Conservation (phyloP, 2,888 invertebrate species). For the Ormyrus labotus region DNA sequence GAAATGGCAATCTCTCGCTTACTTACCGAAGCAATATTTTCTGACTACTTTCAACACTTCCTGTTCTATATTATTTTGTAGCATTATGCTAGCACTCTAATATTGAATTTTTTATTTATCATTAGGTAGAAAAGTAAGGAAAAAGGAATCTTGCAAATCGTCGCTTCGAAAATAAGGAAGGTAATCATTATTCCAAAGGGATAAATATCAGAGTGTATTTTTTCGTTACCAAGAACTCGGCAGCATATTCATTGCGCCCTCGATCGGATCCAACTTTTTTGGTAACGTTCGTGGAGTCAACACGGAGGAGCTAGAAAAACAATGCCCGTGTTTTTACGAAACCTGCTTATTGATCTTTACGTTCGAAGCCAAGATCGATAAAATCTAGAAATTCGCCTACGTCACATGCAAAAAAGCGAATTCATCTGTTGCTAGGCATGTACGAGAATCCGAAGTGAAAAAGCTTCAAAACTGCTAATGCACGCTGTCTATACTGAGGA, state of each 20-base stretch:
- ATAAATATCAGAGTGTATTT: conserved; percentile 42
- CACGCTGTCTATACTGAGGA: not conserved
- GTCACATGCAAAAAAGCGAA: not conserved
- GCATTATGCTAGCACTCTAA: not conserved
- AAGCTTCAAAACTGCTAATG: not conserved
- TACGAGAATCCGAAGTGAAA: too few relatives aligned
- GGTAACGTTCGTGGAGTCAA: conserved; percentile 68
- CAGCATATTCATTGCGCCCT: conserved; percentile 67
- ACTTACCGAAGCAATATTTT: conserved; percentile 13
- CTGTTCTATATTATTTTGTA: conserved; percentile 9
- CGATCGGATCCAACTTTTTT: conserved; percentile 71
- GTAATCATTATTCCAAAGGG: not conserved
- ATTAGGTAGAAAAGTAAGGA: not conserved
- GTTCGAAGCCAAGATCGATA: conserved; percentile 1
- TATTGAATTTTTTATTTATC: not conserved
- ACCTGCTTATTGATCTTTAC: conserved; percentile 11
- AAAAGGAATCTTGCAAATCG: not conserved
- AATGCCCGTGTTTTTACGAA: conserved; percentile 60
- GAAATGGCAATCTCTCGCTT: conserved; percentile 1
- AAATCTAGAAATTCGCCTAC: not conserved
- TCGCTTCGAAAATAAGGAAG: conserved; percentile 1
- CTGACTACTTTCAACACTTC: conserved; percentile 1
- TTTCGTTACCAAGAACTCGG: conserved; percentile 68
- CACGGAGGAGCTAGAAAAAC: conserved; percentile 67
- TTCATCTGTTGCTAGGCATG: not conserved